Base-by-base conservation (phyloP, 2,888 invertebrate genomes). In the Hirtodrosophila trivittata region DNA sequence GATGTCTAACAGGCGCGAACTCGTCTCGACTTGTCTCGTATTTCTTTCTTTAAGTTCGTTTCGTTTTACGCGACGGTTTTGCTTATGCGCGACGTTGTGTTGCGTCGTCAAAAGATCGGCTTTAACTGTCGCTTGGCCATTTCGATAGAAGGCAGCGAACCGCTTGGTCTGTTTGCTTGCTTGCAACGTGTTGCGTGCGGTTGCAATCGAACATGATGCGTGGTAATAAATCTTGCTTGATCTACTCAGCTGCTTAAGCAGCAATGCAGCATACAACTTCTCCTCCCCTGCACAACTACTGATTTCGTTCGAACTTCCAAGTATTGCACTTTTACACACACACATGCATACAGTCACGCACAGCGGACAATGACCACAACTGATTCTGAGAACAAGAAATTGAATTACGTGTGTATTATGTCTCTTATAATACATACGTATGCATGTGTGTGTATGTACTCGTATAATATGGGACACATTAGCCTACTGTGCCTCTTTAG, bases 31-130 rank as follows among this genome's bases (percentile, higher is more conserved):
- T 33, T 14, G 21, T n/a, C n/a, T 9, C 13, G 10, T 13, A 14
- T 12, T 13, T 26, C 7, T 18, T 28, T 18, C 26, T 30, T 10
- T 16, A 35, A 13, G 25, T 28, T 51, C 13, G 14, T 30, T 39
- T 46, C 55, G 39, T 16, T 52, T 35, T 52, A 66, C 73, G 60
- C 52, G 10, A 25, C 49, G 28, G 5, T 4, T 25, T 4, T 6
- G 64, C 14, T n/a, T n/a, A n/a, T n/a, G n/a, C n/a, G n/a, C n/a
- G n/a, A n/a, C n/a, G n/a, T n/a, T n/a, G n/a, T 64, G 52, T 49
- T 57, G 25, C 63, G 50, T 3, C 69, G 60, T 67, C 65, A 66
- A 77, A 71, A 77, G 75, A 68, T 81, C 82, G 77, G 66, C 72
- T 78, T 67, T 66, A 69, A 88, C 88, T 88, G 76, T 59, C n/a